Percentiles rank a stretch among this genome's conserved stretches.
These are phyloP conservation scores for Calephelis perditalis DNA, from an alignment of 2,888 invertebrate genomes.

Conservation along the genomic window DNA sequence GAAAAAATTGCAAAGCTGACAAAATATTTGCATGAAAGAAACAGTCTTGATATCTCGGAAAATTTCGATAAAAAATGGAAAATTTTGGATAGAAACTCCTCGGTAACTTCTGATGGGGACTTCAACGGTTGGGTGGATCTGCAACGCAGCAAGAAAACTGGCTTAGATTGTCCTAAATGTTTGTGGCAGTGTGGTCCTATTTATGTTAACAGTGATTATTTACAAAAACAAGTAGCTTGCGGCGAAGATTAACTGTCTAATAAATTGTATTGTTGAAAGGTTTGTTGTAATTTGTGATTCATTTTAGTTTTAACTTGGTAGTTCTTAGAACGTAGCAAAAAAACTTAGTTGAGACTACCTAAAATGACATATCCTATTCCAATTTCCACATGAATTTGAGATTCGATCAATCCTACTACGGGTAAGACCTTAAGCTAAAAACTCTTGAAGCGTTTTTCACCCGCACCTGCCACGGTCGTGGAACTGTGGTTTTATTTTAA, in stretches of 20 bases:
- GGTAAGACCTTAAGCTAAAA: too few relatives aligned
- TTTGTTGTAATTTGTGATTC: neutral
- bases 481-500: too few relatives aligned
- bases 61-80: conserved; percentile 55
- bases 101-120: conserved; percentile 16
- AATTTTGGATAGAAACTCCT: conserved; percentile 27
- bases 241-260: conserved; percentile 41
- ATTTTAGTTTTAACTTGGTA: too few relatives aligned
- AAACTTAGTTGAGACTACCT: too few relatives aligned
- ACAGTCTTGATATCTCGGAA: conserved; percentile 31
- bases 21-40: conserved; percentile 54
- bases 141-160: conserved; percentile 28
- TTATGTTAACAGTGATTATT: conserved; percentile 53
- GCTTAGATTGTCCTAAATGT: conserved; percentile 57
- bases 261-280: conserved; percentile 41
- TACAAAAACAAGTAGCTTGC: conserved; percentile 44
- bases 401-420: too few relatives aligned
- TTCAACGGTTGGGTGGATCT: conserved; percentile 48
- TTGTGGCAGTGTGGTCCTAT: conserved; percentile 70
- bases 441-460: too few relatives aligned
- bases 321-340: too few relatives aligned
- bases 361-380: too few relatives aligned
- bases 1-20: conserved; percentile 74
- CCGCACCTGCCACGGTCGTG: too few relatives aligned
- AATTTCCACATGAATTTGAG: too few relatives aligned